Conservation (phyloP, 2,797 vertebrate genomes). For the Balearica regulorum region DNA sequence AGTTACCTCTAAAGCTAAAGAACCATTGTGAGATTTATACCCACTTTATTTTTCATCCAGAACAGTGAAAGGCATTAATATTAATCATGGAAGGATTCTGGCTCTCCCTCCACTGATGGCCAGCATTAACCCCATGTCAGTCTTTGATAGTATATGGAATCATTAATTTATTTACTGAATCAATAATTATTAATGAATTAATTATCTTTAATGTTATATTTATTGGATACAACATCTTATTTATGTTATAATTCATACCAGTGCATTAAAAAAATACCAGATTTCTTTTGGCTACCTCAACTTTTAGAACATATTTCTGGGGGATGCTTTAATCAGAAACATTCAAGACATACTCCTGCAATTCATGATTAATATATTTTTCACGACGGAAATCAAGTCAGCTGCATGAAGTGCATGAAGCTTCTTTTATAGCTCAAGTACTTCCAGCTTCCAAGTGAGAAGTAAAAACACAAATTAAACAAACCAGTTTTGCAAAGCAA, state of each 20-base stretch:
- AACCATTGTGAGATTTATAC: not conserved
- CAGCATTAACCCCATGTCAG: not conserved
- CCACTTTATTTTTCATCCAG: not conserved
- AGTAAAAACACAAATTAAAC: constrained; percentile 5
- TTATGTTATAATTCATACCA: not conserved
- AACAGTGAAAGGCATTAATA: not conserved
- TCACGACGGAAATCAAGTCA: not conserved
- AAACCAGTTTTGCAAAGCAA: not conserved
- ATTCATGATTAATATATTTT: not conserved
- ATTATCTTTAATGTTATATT: not conserved
- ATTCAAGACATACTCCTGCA: not conserved
- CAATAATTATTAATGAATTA: not conserved
- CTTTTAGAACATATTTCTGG: not conserved
- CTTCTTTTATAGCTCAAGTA: not conserved
- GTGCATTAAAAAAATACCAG: not conserved
- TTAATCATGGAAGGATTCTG: not conserved
- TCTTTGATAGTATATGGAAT: not conserved
- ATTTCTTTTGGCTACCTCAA: not conserved
- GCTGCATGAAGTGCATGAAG: not conserved
- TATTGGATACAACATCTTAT: not conserved
- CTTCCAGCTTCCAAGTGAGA: not conserved
- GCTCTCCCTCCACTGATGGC: not conserved
- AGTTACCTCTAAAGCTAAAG: not conserved
- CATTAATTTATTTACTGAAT: not conserved
- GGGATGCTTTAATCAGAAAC: not conserved